These are phyloP conservation scores for Rhynchopsitta pachyrhyncha DNA, from an alignment of 2,113 vertebrate species.

Conservation along the genomic window DNA sequence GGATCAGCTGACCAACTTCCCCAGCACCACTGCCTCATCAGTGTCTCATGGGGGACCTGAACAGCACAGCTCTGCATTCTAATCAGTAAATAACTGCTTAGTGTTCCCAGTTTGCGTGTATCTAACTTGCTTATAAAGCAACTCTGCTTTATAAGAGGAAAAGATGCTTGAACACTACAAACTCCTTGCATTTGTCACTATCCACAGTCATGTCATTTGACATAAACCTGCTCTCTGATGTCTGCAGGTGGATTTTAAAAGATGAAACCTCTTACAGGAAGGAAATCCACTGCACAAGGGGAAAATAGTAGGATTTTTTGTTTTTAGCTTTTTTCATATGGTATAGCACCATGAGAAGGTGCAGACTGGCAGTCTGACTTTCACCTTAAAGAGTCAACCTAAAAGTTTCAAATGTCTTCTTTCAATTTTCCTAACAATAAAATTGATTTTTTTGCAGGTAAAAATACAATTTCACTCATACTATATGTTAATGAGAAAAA, in stretches of 20 bases:
- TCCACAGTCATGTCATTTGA: neutral
- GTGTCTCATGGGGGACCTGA: neutral
- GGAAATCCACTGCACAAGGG: neutral
- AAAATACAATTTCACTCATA: neutral
- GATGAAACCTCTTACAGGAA: neutral
- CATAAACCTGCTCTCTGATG: neutral
- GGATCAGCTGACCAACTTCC: neutral
- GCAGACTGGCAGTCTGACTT: neutral
- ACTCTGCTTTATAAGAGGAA: neutral
- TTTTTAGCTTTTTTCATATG: neutral
- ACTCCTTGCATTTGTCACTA: neutral
- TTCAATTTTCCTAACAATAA: neutral
- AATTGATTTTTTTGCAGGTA: neutral
- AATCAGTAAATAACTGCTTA: neutral
- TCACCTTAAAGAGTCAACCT: neutral
- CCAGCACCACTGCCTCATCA: fast-evolving
- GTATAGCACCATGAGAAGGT: neutral
- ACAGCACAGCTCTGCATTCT: neutral
- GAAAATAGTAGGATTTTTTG: neutral
- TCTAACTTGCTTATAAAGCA: neutral
- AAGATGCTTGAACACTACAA: neutral
- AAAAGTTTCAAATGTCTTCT: neutral
- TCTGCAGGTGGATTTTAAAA: neutral
- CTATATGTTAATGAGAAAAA: neutral
- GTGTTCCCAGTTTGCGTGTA: neutral